Evolutionary conservation across 2,888 invertebrate genomes (phyloP).

Genomic region (Synanthedon tipuliformis): DNA sequence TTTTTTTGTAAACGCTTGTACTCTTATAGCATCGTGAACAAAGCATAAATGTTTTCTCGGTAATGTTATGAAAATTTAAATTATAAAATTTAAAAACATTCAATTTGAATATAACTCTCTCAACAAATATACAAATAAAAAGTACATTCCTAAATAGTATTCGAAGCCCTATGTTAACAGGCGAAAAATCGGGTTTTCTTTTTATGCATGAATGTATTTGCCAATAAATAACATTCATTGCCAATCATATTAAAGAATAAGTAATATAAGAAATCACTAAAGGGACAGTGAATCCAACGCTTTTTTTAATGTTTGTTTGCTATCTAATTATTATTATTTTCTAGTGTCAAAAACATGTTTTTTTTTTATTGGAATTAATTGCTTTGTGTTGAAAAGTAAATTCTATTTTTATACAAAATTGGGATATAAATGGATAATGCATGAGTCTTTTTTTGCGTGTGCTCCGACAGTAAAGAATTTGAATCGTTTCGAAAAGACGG

Average conservation of each 20-base stretch:
- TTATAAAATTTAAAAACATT: too few species aligned
- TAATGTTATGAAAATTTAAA: too few species aligned
- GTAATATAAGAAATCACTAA: constrained; percentile 28
- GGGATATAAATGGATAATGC: constrained; percentile 7
- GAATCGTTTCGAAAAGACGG: constrained; percentile 20
- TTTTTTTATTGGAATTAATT: constrained; percentile 10
- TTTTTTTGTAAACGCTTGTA: too few species aligned
- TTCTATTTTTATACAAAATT: constrained; percentile 17
- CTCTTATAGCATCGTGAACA: too few species aligned
- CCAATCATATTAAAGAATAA: constrained; percentile 7
- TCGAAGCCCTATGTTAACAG: too few species aligned
- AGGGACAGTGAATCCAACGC: constrained; percentile 34
- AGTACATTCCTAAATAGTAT: too few species aligned
- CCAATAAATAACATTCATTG: constrained; percentile 54
- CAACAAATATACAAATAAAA: too few species aligned
- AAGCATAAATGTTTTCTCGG: too few species aligned
- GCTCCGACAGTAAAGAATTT: background rate
- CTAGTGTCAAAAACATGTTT: background rate
- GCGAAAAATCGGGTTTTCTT: too few species aligned
- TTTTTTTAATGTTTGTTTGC: constrained; percentile 50
- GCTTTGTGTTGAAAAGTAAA: constrained; percentile 45
- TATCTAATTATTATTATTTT: constrained; percentile 45
- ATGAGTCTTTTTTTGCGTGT: constrained; percentile 6
- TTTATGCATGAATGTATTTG: constrained; percentile 59
- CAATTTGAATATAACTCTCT: too few species aligned